These are phyloP conservation scores for Horisme vitalbata DNA, from an alignment of 2,888 invertebrate species.

Conservation along the genomic window DNA sequence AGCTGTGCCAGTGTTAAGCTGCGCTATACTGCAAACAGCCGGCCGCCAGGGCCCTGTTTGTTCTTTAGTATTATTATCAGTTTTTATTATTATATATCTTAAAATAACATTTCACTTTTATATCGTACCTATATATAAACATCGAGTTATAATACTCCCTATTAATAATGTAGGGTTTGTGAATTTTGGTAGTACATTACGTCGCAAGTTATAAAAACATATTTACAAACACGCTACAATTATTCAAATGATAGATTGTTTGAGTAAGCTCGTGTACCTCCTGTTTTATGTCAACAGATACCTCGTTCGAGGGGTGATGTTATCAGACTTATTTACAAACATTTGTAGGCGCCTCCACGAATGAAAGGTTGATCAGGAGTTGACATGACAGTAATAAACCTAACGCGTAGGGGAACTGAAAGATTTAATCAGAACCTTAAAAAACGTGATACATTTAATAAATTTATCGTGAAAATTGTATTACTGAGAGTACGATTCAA, in stretches of 20 bases:
- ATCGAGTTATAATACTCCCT: too few species aligned
- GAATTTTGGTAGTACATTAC: background rate
- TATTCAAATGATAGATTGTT: slow-evolving; percentile 26
- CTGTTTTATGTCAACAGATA: slow-evolving; percentile 33
- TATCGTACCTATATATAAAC: too few species aligned
- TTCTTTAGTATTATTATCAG: too few species aligned
- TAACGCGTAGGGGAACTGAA: slow-evolving; percentile 25
- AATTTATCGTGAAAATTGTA: slow-evolving; percentile 67
- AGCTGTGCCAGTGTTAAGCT: too few species aligned
- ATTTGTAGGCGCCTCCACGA: slow-evolving; percentile 29
- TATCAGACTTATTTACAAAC: slow-evolving; percentile 33
- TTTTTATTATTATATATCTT: too few species aligned
- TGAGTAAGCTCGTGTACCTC: slow-evolving; percentile 9
- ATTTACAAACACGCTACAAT: slow-evolving; percentile 10
- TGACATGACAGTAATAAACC: slow-evolving; percentile 32
- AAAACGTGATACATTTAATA: slow-evolving; percentile 57
- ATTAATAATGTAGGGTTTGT: too few species aligned
- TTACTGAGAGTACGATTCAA: slow-evolving; percentile 67
- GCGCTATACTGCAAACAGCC: too few species aligned
- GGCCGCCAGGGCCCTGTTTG: too few species aligned
- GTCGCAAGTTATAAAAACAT: background rate
- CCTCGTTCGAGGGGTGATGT: slow-evolving; percentile 30
- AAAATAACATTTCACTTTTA: too few species aligned
- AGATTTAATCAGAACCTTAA: slow-evolving; percentile 40
- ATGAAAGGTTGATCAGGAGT: slow-evolving; percentile 28